Evolutionary conservation across 1,140 invertebrate genomes (phyloP).

Genomic region (Procambarus virginalis): DNA sequence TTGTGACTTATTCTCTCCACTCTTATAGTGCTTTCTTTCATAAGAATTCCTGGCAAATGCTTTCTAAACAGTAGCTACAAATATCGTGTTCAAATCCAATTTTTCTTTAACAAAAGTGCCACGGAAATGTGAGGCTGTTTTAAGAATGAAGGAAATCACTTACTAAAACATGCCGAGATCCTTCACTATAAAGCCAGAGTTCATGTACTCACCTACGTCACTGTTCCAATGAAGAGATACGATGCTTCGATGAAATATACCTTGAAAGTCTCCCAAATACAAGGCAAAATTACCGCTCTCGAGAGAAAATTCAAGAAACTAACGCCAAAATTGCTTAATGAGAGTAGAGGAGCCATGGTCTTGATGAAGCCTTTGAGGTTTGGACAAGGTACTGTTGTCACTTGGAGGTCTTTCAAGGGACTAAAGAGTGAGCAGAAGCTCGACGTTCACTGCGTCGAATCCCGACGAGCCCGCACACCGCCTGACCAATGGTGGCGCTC

Average conservation of each 20-base stretch:
- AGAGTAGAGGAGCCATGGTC: slow-evolving; percentile 27
- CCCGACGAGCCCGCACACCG: slow-evolving; percentile 5
- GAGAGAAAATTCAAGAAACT: background rate
- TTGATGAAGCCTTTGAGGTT: background rate
- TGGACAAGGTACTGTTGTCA: slow-evolving; percentile 49
- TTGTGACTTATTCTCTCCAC: no score
- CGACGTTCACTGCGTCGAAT: slow-evolving; percentile 26
- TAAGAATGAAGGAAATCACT: no score
- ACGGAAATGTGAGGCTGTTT: no score
- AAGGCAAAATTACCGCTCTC: no score
- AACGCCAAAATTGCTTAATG: slow-evolving; percentile 12
- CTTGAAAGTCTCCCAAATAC: no score
- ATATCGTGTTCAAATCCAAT: no score
- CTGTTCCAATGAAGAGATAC: background rate
- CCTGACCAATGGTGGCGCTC: slow-evolving; percentile 42
- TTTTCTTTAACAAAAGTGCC: no score
- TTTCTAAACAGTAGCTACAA: no score
- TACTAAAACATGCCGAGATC: no score
- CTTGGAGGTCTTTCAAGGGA: slow-evolving; percentile 41
- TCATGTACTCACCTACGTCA: background rate
- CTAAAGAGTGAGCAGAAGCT: slow-evolving; percentile 34
- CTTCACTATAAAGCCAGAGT: no score
- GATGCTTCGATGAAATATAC: background rate
- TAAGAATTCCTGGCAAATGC: no score
- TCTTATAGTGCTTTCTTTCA: no score